Evolutionary conservation across 2,888 invertebrate genomes (phyloP).

Genomic region (Dasypolia templi): DNA sequence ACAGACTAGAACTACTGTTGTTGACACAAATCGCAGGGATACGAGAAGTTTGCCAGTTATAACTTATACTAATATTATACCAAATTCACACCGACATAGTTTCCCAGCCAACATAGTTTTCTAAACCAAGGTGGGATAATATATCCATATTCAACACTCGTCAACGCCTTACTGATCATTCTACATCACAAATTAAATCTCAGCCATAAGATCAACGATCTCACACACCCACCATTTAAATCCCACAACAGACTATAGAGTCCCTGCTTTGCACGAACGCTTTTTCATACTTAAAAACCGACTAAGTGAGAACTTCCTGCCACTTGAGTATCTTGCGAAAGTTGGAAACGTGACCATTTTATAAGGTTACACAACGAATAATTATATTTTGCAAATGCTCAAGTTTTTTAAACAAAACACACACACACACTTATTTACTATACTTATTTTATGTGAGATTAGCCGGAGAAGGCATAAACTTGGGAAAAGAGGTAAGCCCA

Average conservation of each 20-base stretch:
- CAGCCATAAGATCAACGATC: slow-evolving; percentile 42
- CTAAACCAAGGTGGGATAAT: not conserved
- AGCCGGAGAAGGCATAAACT: too few relatives aligned
- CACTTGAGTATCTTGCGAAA: too few relatives aligned
- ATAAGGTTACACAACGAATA: too few relatives aligned
- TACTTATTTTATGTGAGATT: too few relatives aligned
- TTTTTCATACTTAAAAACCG: slow-evolving; percentile 26
- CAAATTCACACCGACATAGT: not conserved
- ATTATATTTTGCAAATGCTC: too few relatives aligned
- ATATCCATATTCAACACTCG: not conserved
- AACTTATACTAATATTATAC: not conserved
- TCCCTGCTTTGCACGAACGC: slow-evolving; percentile 21
- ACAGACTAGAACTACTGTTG: not conserved
- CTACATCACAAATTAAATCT: slow-evolving; percentile 33
- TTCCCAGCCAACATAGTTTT: not conserved
- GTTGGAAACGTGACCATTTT: too few relatives aligned
- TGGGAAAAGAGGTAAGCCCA: too few relatives aligned
- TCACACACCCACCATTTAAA: slow-evolving; percentile 26
- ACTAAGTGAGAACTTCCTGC: not conserved
- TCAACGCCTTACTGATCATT: slow-evolving; percentile 17
- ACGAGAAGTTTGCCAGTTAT: slow-evolving; percentile 1
- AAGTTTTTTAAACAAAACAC: too few relatives aligned
- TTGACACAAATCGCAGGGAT: not conserved
- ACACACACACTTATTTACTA: too few relatives aligned
- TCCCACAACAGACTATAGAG: slow-evolving; percentile 22